Evolutionary conservation across 2,113 vertebrate genomes (phyloP).

Genomic region (Girardinichthys multiradiatus): DNA sequence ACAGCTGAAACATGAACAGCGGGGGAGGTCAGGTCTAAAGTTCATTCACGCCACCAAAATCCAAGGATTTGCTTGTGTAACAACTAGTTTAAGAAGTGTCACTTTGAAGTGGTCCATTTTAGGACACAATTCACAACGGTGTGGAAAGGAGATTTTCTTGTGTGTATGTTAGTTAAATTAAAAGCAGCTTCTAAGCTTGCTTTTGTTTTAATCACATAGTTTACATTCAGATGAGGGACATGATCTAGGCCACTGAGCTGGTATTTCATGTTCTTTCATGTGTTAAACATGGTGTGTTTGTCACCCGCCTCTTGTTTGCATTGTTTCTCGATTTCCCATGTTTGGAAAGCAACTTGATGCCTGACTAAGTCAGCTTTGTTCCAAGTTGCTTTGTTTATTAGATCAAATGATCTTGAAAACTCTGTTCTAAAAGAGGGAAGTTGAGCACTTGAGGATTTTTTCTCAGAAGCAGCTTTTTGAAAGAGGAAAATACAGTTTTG

Average conservation of each 20-base stretch:
- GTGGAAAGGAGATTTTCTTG: slow-evolving; percentile 45
- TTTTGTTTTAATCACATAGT: slow-evolving; percentile 56
- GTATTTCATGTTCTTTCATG: slow-evolving; percentile 56
- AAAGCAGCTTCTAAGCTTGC: slow-evolving; percentile 41
- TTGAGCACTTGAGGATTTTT: slow-evolving; percentile 26
- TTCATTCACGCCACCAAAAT: slow-evolving; percentile 68
- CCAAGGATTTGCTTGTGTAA: slow-evolving; percentile 62
- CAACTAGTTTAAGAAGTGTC: slow-evolving; percentile 54
- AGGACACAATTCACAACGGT: slow-evolving; percentile 60
- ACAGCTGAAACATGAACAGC: slow-evolving; percentile 33
- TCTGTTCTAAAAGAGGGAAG: slow-evolving; percentile 50
- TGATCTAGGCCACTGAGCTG: slow-evolving; percentile 46
- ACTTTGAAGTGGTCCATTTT: slow-evolving; percentile 69
- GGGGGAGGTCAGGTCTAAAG: slow-evolving; percentile 53
- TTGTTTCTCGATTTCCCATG: slow-evolving; percentile 62
- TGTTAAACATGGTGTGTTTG: slow-evolving; percentile 44
- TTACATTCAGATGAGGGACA: slow-evolving; percentile 41
- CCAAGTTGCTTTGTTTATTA: slow-evolving; percentile 53
- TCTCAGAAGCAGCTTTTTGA: slow-evolving; percentile 2
- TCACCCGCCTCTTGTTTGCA: slow-evolving; percentile 50
- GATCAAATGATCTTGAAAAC: slow-evolving; percentile 28
- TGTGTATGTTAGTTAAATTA: slow-evolving; percentile 60
- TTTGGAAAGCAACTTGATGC: slow-evolving; percentile 52
- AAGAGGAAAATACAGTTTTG: neutral
- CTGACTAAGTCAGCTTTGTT: slow-evolving; percentile 34